These are phyloP conservation scores for Amphilophus citrinellus DNA, from an alignment of 2,113 vertebrate species.

Conservation along the genomic window DNA sequence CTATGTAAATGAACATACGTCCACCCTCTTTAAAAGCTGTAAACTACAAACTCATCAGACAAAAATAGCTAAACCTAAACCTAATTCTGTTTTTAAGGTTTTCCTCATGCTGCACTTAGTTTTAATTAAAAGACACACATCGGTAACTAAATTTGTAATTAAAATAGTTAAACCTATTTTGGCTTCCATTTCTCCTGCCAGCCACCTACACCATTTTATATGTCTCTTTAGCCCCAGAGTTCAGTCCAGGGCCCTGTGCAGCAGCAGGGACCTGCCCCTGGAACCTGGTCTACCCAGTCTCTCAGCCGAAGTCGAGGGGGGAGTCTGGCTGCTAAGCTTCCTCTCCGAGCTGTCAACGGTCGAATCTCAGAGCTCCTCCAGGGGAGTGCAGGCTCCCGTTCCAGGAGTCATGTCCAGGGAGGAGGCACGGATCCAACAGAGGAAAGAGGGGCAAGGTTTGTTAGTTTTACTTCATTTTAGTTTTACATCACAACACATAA, in stretches of 20 bases:
- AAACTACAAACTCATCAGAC: not conserved
- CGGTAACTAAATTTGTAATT: not conserved
- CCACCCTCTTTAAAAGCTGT: not conserved
- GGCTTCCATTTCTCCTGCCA: not conserved
- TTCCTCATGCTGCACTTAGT: no score
- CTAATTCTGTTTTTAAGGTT: not conserved
- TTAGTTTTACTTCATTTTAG: not conserved
- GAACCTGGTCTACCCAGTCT: conserved; percentile 96
- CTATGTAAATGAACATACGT: not conserved
- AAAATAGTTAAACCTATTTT: not conserved
- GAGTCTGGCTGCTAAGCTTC: conserved; percentile 89
- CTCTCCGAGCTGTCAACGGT: conserved; percentile 91
- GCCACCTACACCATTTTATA: not conserved
- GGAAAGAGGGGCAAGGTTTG: conserved; percentile 63
- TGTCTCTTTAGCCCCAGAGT: conserved; percentile 56
- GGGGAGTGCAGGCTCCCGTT: conserved; percentile 80
- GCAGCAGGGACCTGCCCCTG: conserved; percentile 85
- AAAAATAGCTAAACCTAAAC: not conserved
- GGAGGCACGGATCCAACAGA: conserved; percentile 70
- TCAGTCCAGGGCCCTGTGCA: conserved; percentile 82
- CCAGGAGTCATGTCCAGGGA: conserved; percentile 69
- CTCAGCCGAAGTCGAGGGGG: conserved; percentile 90
- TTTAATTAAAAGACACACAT: not conserved
- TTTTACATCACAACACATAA: not conserved
- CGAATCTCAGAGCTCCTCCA: conserved; percentile 95